Percentiles rank a stretch among this genome's conserved stretches.
Evolutionary conservation across 2,888 invertebrate species (phyloP).

Genomic region (Xestia xanthographa): DNA sequence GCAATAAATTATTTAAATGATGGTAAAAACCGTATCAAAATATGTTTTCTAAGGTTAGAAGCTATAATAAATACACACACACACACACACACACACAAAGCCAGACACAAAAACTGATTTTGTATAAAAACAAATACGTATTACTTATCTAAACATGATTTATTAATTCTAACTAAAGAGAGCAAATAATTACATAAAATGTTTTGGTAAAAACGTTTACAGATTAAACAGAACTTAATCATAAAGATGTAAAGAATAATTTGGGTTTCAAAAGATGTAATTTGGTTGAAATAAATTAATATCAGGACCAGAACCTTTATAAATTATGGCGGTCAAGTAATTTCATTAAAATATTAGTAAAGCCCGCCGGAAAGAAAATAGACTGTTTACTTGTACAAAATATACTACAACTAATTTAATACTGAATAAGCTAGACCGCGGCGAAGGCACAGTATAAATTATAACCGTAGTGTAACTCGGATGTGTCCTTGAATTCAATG

Average conservation of each 20-base stretch:
- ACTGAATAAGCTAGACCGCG: too few relatives aligned
- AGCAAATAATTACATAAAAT: background rate
- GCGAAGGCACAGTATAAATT: too few relatives aligned
- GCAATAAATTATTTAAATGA: too few relatives aligned
- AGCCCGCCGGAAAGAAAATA: background rate
- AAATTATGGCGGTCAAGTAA: background rate
- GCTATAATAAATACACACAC: too few relatives aligned
- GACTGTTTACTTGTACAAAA: background rate
- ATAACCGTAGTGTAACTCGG: too few relatives aligned
- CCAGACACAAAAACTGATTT: background rate
- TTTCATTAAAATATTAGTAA: background rate
- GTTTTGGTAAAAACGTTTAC: constrained; percentile 8
- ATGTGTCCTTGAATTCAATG: too few relatives aligned
- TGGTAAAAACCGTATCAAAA: background rate
- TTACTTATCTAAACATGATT: background rate
- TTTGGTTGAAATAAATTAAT: constrained; percentile 34
- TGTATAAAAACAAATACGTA: background rate
- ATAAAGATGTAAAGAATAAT: constrained; percentile 22
- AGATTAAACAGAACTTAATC: constrained; percentile 4
- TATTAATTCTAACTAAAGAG: background rate
- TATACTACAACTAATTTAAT: background rate
- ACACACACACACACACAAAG: background rate
- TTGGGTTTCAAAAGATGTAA: constrained; percentile 23
- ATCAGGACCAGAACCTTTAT: constrained; percentile 7
- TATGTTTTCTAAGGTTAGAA: background rate